Evolutionary conservation across 64 coral and sea anemone species (phyloP).

Genomic region (Montipora sp.): DNA sequence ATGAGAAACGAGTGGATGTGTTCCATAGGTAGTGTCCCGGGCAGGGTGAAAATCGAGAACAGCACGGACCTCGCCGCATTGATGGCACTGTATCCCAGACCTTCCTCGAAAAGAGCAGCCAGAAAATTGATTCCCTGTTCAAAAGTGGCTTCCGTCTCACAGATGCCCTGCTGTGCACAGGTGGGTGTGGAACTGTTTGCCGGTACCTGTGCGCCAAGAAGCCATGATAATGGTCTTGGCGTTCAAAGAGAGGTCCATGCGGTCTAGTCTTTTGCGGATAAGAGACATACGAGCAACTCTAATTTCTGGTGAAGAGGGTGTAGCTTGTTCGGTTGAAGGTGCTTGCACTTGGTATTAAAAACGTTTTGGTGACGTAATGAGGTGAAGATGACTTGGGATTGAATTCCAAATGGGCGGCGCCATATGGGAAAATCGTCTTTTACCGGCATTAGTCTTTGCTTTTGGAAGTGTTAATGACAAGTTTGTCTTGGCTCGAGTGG

Average conservation of each 20-base stretch:
- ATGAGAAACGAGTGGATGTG: slow-evolving; percentile 28
- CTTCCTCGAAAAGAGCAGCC: neutral
- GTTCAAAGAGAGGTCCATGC: neutral
- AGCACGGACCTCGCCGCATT: slow-evolving; percentile 52
- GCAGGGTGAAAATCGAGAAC: neutral
- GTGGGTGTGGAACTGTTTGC: slow-evolving; percentile 41
- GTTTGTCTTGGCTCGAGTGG: too few relatives aligned
- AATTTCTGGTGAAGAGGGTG: slow-evolving; percentile 47
- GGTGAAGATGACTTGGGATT: too few relatives aligned
- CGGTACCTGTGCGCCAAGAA: slow-evolving; percentile 14
- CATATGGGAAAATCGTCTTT: too few relatives aligned
- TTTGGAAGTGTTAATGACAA: too few relatives aligned
- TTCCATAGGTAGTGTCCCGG: slow-evolving; percentile 21
- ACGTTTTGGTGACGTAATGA: too few relatives aligned
- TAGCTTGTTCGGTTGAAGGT: neutral
- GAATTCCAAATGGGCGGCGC: too few relatives aligned
- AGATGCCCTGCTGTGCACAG: neutral
- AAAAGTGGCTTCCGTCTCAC: neutral
- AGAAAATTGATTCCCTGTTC: slow-evolving; percentile 49
- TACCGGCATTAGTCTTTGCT: too few relatives aligned
- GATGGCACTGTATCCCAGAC: slow-evolving; percentile 55
- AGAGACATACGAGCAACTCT: slow-evolving; percentile 16
- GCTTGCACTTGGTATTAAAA: too few relatives aligned
- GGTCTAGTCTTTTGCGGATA: slow-evolving; percentile 28
- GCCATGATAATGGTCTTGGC: slow-evolving; percentile 43